Conservation (phyloP, 1,140 invertebrate genomes). For the Ctenoplectra terminalis region DNA sequence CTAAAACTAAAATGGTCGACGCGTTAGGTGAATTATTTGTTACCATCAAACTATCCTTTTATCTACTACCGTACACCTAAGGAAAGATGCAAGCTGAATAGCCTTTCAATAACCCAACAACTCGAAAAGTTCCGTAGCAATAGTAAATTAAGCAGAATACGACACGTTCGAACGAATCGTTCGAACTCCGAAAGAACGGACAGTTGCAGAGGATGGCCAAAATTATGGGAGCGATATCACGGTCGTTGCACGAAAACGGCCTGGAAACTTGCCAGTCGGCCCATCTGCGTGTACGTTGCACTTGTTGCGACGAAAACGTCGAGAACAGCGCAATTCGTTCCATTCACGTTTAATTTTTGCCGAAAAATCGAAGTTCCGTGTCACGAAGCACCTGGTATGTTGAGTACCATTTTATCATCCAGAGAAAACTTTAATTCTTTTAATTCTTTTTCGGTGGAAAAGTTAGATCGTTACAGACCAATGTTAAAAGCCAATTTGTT, state of each 20-base stretch:
- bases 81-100: too few species aligned
- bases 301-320: slow-evolving; percentile 60
- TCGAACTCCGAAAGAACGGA: slow-evolving; percentile 31
- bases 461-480: too few species aligned
- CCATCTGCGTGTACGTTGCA: slow-evolving; percentile 62
- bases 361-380: neutral
- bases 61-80: too few species aligned
- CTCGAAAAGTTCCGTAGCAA: neutral
- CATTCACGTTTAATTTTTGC: neutral
- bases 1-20: too few species aligned
- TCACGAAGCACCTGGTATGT: neutral
- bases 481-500: too few species aligned
- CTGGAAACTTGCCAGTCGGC: slow-evolving; percentile 68
- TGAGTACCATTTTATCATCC: neutral
- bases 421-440: too few species aligned
- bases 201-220: slow-evolving; percentile 44
- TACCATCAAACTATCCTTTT: too few species aligned
- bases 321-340: slow-evolving; percentile 23
- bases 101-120: neutral
- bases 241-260: slow-evolving; percentile 71
- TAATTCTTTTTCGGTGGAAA: too few species aligned
- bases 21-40: too few species aligned
- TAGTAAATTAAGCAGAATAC: slow-evolving; percentile 11
- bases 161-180: slow-evolving; percentile 30
- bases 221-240: slow-evolving; percentile 73